phyloP scores from a whole-genome alignment of 2,113 vertebrate genomes.

The Onychostoma macrolepis region DNA sequence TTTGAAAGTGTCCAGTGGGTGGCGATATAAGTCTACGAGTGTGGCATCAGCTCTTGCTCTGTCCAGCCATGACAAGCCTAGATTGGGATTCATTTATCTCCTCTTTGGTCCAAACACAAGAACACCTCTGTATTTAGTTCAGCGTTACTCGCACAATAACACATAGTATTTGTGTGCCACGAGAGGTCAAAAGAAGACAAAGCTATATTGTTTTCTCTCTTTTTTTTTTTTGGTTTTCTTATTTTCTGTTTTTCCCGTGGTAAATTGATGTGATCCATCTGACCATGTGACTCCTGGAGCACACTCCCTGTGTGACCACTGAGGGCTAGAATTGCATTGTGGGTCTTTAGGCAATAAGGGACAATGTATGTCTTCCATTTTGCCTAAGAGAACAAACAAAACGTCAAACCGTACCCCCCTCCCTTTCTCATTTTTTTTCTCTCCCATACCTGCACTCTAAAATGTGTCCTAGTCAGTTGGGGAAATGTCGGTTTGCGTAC shows the following conservation, averaged over 20 bases:
- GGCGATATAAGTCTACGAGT: constrained; percentile 49
- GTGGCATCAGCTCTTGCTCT: constrained; percentile 58
- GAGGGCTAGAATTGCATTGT: constrained; percentile 83
- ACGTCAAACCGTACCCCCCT: constrained; percentile 65
- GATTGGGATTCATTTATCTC: constrained; percentile 80
- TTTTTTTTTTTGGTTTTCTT: constrained; percentile 69
- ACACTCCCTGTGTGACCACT: constrained; percentile 83
- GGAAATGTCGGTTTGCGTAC: constrained; percentile 36
- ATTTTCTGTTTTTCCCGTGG: constrained; percentile 63
- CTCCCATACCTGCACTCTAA: constrained; percentile 63
- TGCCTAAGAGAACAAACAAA: constrained; percentile 75
- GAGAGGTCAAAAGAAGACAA: constrained; percentile 77
- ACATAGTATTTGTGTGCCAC: constrained; percentile 75
- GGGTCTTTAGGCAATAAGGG: constrained; percentile 83
- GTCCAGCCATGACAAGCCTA: constrained; percentile 79
- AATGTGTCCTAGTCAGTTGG: constrained; percentile 57
- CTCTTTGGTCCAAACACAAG: constrained; percentile 62
- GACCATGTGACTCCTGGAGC: constrained; percentile 83
- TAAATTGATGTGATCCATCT: constrained; percentile 96
- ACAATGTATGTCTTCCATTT: constrained; percentile 84
- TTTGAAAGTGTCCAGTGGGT: constrained; percentile 48
- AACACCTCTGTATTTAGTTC: constrained; percentile 72
- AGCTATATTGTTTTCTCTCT: constrained; percentile 70
- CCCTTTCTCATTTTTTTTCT: constrained; percentile 65
- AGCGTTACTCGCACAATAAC: constrained; percentile 50